A percentile compares a stretch with the other conserved stretches of the same genome.
phyloP scores from a whole-genome alignment of 2,888 invertebrate genomes.

The Argyra leucocephala region DNA sequence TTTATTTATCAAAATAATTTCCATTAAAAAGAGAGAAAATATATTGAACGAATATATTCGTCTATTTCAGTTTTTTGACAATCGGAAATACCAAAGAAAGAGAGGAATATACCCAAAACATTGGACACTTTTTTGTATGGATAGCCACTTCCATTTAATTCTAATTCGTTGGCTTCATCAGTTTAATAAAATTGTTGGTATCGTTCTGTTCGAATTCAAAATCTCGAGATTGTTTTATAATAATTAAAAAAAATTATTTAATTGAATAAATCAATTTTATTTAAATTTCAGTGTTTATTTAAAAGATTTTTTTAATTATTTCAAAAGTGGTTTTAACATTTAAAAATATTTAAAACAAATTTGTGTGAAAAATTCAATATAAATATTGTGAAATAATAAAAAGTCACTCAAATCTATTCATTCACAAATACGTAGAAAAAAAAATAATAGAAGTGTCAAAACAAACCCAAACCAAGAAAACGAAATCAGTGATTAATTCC shows the following conservation, averaged over 20 bases:
- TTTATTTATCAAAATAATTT: too few species aligned
- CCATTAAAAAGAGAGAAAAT: too few species aligned
- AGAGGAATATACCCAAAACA: too few species aligned
- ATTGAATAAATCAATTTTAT: neutral
- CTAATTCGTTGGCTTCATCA: neutral
- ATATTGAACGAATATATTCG: too few species aligned
- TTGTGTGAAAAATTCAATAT: neutral
- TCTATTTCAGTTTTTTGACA: too few species aligned
- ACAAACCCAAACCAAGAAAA: neutral
- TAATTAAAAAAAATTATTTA: neutral
- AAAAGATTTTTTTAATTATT: neutral
- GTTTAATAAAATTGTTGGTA: neutral
- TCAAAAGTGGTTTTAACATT: neutral
- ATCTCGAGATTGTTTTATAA: neutral
- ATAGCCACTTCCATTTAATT: too few species aligned
- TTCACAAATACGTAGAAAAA: constrained; percentile 1
- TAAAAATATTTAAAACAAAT: neutral
- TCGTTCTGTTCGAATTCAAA: neutral
- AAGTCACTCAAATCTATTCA: neutral
- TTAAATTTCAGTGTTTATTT: neutral
- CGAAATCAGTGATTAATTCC: neutral
- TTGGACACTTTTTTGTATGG: too few species aligned
- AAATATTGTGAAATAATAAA: neutral
- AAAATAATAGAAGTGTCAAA: neutral
- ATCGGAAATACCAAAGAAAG: too few species aligned